These are phyloP conservation scores for Toxotes chatareus DNA, from an alignment of 2,113 vertebrate genomes.

Conservation along the genomic window DNA sequence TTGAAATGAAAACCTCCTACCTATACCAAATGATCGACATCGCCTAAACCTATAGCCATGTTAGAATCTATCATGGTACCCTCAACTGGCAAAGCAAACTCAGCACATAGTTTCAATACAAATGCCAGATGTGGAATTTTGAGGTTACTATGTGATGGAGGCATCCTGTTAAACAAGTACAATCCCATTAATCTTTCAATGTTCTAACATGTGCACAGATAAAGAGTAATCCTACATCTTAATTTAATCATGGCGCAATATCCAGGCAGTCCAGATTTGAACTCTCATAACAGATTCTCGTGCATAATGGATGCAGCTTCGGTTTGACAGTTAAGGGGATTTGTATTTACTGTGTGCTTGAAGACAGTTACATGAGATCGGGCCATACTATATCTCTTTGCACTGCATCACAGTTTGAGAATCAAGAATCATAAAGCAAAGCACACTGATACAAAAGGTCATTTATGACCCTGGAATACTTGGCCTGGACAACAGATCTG, in stretches of 20 bases:
- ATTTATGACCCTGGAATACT: background rate
- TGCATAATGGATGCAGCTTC: conserved; percentile 3
- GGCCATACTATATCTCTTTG: background rate
- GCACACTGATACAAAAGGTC: background rate
- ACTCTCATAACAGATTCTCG: conserved; percentile 30
- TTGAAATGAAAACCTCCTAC: background rate
- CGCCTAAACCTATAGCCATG: background rate
- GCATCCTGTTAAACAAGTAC: conserved; percentile 9
- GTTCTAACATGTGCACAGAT: conserved; percentile 25
- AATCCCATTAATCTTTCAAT: conserved; percentile 32
- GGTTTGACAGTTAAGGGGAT: conserved; percentile 1
- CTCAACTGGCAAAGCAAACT: background rate
- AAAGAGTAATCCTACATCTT: conserved; percentile 43
- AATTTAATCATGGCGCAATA: conserved; percentile 42
- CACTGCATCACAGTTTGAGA: background rate
- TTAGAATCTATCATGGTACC: background rate
- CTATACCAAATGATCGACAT: background rate
- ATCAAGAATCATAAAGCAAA: background rate
- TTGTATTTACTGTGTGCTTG: conserved; percentile 4
- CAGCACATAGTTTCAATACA: background rate
- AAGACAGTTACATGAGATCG: conserved; percentile 15
- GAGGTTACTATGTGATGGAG: conserved; percentile 4
- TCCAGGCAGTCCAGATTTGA: conserved; percentile 22
- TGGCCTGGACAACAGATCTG: background rate
- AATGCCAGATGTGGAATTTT: conserved; percentile 14